phyloP scores from a whole-genome alignment of 30 jellyfish, hydroid and myxozoan species.

The Euphysa ruthae region DNA sequence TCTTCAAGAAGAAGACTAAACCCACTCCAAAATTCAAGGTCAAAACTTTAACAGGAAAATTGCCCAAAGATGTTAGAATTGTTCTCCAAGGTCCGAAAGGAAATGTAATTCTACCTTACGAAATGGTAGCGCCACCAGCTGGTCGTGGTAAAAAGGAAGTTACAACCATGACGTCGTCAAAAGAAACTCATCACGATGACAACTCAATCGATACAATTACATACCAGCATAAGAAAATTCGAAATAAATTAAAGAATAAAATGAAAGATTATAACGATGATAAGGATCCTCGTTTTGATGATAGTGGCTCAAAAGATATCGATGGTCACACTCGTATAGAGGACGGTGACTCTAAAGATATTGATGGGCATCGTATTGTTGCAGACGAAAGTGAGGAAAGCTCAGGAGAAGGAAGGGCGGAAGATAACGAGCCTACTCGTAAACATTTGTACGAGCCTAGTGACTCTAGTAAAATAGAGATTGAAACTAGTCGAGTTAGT shows the following conservation, averaged over 20 bases:
- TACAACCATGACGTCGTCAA: conserved; percentile 46
- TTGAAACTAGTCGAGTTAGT: neutral
- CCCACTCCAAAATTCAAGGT: conserved; percentile 36
- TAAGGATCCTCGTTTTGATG: neutral
- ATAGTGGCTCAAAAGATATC: neutral
- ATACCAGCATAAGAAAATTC: conserved; percentile 58
- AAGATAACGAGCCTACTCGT: neutral
- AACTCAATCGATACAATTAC: conserved; percentile 57
- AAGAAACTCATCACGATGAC: conserved; percentile 54
- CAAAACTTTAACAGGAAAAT: neutral
- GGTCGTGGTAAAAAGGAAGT: conserved; percentile 18
- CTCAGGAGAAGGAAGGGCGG: neutral
- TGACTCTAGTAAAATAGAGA: neutral
- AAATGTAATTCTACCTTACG: conserved; percentile 39
- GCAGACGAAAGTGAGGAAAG: neutral
- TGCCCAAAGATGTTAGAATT: conserved; percentile 47
- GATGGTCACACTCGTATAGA: neutral
- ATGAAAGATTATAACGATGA: neutral
- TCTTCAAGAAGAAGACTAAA: conserved; percentile 34
- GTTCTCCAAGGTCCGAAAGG: conserved; percentile 74
- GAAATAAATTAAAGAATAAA: conserved; percentile 4
- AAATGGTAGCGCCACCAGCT: conserved; percentile 30
- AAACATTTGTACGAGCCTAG: neutral
- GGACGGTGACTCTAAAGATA: neutral
- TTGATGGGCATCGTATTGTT: neutral